phyloP scores from a whole-genome alignment of 2,113 vertebrate genomes.

The Sisor rabdophorus region DNA sequence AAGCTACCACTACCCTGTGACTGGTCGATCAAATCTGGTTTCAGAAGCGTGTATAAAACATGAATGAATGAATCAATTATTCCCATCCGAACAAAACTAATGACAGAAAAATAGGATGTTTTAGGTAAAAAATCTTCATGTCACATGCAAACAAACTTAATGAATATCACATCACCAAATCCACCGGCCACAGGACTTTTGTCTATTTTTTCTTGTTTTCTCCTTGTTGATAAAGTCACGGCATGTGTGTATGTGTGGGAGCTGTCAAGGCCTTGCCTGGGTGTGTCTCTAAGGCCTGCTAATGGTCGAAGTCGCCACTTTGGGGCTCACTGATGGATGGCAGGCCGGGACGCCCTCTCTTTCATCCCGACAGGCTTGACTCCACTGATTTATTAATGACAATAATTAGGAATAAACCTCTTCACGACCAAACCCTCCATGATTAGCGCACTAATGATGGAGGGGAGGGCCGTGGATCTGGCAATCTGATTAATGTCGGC shows the following conservation, averaged over 20 bases:
- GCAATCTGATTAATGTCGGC: slow-evolving; percentile 54
- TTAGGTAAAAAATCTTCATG: too few species aligned
- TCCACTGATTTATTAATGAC: slow-evolving; percentile 61
- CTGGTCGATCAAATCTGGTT: too few species aligned
- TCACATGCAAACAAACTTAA: background rate
- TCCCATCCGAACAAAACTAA: too few species aligned
- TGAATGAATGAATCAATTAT: too few species aligned
- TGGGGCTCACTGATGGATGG: slow-evolving; percentile 53
- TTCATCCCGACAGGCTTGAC: slow-evolving; percentile 54
- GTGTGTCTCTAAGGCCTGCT: slow-evolving; percentile 48
- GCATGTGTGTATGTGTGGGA: slow-evolving; percentile 8
- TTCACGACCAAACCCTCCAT: slow-evolving; percentile 56
- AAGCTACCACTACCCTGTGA: too few species aligned
- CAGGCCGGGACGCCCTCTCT: slow-evolving; percentile 47
- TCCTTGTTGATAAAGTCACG: slow-evolving; percentile 25
- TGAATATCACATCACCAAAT: background rate
- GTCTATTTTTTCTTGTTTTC: slow-evolving; percentile 7
- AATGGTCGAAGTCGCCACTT: slow-evolving; percentile 48
- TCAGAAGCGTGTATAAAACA: too few species aligned
- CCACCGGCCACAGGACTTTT: background rate
- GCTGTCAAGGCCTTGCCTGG: slow-evolving; percentile 36
- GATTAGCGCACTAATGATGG: slow-evolving; percentile 58
- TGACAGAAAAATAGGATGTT: too few species aligned
- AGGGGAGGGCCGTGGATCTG: slow-evolving; percentile 47
- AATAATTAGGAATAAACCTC: slow-evolving; percentile 63